phyloP scores from a whole-genome alignment of 1,140 invertebrate species.

The Brachionus rubens region DNA sequence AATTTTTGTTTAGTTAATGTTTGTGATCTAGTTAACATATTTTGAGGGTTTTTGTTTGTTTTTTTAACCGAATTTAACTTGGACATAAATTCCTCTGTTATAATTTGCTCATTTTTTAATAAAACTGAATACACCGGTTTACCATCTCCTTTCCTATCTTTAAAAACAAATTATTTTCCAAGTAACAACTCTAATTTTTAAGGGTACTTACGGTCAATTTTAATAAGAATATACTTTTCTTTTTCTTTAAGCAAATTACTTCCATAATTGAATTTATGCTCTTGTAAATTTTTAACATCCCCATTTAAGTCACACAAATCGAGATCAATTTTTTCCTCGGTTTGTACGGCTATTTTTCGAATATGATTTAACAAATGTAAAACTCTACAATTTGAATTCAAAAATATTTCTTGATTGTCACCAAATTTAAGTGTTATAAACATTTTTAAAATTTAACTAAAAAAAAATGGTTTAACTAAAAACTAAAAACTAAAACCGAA shows the following conservation, averaged over 20 bases:
- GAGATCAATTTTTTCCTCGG: background rate
- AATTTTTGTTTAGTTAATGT: background rate
- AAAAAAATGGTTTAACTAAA: too few species aligned
- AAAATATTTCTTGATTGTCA: conserved; percentile 6
- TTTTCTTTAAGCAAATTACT: background rate
- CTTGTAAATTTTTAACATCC: conserved; percentile 40
- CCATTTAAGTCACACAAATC: background rate
- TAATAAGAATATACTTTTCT: conserved; percentile 33
- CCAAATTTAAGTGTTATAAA: conserved; percentile 1
- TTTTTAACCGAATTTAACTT: conserved; percentile 33
- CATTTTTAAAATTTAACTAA: background rate
- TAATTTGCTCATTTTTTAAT: conserved; percentile 5
- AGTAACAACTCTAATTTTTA: background rate
- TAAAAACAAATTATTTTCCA: background rate
- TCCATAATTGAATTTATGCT: conserved; percentile 21
- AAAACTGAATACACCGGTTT: conserved; percentile 10
- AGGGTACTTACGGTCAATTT: conserved; percentile 23
- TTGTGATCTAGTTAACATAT: background rate
- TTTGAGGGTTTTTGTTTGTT: background rate
- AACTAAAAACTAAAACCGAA: too few species aligned
- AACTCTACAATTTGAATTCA: conserved; percentile 26
- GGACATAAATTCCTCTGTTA: conserved; percentile 17
- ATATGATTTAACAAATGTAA: conserved; percentile 15
- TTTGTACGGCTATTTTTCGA: background rate
- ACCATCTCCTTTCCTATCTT: conserved; percentile 7